Percentiles rank a stretch among this genome's conserved stretches.
These are phyloP conservation scores for zebrafish (Danio rerio) DNA, from an alignment of 2,113 vertebrate genomes.

Conservation along the genomic window GRCz12tu NC_133181.1:48689501-48690000, in stretches of 20 bases:
- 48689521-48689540: conserved; percentile 21
- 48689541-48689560: conserved; percentile 24
- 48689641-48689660: conserved; percentile 96
- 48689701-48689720: conserved; percentile 60
- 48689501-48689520: conserved; percentile 42
- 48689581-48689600: conserved; percentile 88
- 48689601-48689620: conserved; percentile 91
- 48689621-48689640: conserved; percentile 92
- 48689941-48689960: not conserved
- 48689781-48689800: conserved; percentile 63
- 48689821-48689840: conserved; percentile 56
- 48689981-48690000: conserved; percentile 29
- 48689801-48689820: conserved; percentile 63
- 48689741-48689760: conserved; percentile 54
- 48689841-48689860: conserved; percentile 68
- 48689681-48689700: conserved; percentile 79
- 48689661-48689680: conserved; percentile 89
- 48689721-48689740: conserved; percentile 36
- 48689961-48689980: not conserved
- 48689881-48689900: conserved; percentile 27
- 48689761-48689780: conserved; percentile 59
- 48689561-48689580: conserved; percentile 92
- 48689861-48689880: conserved; percentile 64
- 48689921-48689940: not conserved
- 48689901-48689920: conserved; percentile 21